Conservation (phyloP, 2,113 vertebrate genomes). For the Chaenogobius annularis region DNA sequence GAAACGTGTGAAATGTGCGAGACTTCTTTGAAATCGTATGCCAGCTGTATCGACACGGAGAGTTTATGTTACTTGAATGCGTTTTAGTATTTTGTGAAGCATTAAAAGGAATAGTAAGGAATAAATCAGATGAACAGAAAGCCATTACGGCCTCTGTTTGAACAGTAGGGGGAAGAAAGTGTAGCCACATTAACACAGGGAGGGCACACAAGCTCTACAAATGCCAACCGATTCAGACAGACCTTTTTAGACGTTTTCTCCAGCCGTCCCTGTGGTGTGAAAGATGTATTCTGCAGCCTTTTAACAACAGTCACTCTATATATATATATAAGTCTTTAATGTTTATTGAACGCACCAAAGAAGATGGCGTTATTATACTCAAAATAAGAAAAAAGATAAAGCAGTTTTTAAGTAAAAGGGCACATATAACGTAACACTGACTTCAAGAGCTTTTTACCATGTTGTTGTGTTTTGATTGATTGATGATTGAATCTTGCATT, state of each 20-base stretch:
- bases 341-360: not conserved
- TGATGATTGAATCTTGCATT: no score
- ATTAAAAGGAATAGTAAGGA: not conserved
- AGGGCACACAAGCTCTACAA: not conserved
- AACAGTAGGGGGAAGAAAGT: not conserved
- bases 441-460: no score
- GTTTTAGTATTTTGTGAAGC: no score
- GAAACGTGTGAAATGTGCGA: not conserved
- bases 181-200: not conserved
- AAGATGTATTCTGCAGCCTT: not conserved
- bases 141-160: not conserved
- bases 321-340: not conserved
- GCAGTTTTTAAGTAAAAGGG: not conserved
- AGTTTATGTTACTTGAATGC: no score
- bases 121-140: not conserved
- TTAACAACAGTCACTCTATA: not conserved
- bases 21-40: slow-evolving; percentile 4
- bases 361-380: not conserved
- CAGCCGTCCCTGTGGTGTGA: not conserved
- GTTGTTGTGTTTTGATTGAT: no score
- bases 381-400: not conserved
- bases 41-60: not conserved
- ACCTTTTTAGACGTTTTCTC: not conserved
- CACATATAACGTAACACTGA: no score
- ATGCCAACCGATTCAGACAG: not conserved